Evolutionary conservation across 2,888 invertebrate species (phyloP).

Genomic region (Eupelmus urozonus): DNA sequence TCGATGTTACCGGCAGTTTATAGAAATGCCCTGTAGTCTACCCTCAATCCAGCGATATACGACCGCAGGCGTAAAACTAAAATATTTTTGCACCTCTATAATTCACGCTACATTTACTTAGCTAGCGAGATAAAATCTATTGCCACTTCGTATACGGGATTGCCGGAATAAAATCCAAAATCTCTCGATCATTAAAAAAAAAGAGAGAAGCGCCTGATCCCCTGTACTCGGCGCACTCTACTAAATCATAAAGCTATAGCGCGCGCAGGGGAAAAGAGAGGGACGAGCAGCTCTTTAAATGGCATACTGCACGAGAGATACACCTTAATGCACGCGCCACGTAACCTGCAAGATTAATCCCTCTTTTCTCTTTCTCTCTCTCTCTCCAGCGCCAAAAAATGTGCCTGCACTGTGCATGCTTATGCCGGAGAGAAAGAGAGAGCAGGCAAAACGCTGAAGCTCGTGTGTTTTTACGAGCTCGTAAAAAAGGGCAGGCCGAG

Average conservation of each 20-base stretch:
- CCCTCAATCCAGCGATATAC: too few relatives aligned
- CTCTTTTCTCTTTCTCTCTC: conserved; percentile 16
- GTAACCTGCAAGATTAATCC: conserved; percentile 55
- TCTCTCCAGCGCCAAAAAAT: conserved; percentile 20
- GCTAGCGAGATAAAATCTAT: too few relatives aligned
- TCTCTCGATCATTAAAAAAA: not conserved
- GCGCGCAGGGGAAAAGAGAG: not conserved
- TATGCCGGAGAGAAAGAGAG: not conserved
- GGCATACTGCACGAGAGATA: conserved; percentile 26
- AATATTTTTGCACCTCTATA: not conserved
- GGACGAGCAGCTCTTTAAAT: conserved; percentile 10
- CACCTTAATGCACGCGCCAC: conserved; percentile 34
- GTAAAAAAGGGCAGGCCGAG: conserved; percentile 35
- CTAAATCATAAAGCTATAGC: conserved; percentile 35
- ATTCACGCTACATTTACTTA: not conserved
- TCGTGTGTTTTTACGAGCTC: conserved; percentile 52
- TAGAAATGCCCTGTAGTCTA: too few relatives aligned
- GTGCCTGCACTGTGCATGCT: not conserved
- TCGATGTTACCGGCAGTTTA: too few relatives aligned
- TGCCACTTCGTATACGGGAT: too few relatives aligned
- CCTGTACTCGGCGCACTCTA: conserved; percentile 11
- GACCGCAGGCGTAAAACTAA: too few relatives aligned
- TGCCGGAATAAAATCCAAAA: too few relatives aligned
- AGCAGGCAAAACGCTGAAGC: conserved; percentile 41
- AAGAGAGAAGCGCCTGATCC: not conserved